Base-by-base conservation (phyloP, 2,113 vertebrate genomes). In the Bos indicus region DNA sequence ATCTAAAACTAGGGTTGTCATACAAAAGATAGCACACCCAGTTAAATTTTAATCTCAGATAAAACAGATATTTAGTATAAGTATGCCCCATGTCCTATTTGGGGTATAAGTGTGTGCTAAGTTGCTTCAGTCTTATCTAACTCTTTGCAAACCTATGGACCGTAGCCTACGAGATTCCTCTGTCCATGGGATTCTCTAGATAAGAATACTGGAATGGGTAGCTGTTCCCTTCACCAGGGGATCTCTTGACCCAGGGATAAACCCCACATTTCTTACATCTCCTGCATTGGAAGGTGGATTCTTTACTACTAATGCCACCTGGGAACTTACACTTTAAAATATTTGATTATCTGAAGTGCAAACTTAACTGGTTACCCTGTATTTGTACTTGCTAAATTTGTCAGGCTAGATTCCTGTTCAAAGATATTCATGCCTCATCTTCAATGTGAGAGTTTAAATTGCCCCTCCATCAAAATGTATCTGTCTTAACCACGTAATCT, bases 381-480 rank as follows among this genome's bases (percentile, higher is more conserved):
- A 78, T 86, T 94, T 97, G 81, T 84, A 83, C 80, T 91, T 96
- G 48, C 30, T 92, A 57, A 82, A 88, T 93, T 51, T 95, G 54
- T 91, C 13, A 57, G 43, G 25, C 54, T 78, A 51, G 1, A 36
- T 40, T 80, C 26, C 40, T 94, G 8, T 81, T 93, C 51, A 64
- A 91, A 94, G 40, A 40, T 88, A 95, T 25, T 81, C 51, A 93
- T 59, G 51, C 10, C 16, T 17, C 10, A 94, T 87, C 64, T 81
- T 88, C 28, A 90, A 23, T 28, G n/a, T 43, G 74, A 51, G 17
- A 94, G n/a, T n/a, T 93, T 51, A 81, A 94, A 82, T 62, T 64
- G 13, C 16, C 19, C 62, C 15, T 40, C 30, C 59, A 83, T 19
- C 30, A 71, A 64, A 80, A 86, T 33, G 87, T 81, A 56, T 88